Conservation (phyloP, 2,888 invertebrate species). For the Drosophila colorata region DNA sequence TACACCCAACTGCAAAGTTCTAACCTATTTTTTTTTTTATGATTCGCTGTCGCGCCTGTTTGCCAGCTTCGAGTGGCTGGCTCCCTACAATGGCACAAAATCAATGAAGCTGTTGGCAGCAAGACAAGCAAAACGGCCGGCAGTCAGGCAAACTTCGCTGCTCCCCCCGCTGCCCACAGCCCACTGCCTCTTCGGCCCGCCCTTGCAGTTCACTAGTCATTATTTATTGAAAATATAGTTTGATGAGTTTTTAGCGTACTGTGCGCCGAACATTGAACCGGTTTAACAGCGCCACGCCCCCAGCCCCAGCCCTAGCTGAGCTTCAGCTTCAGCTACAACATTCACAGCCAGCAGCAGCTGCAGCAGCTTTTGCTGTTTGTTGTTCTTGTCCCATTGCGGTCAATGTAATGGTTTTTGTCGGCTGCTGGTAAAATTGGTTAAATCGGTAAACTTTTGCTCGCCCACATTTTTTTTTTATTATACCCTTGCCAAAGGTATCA, state of each 20-base stretch:
- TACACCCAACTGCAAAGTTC: not conserved
- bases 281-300: conserved; percentile 28
- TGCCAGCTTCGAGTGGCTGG: conserved; percentile 24
- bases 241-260: conserved; percentile 74
- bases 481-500: not conserved
- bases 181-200: not conserved
- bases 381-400: conserved; percentile 62
- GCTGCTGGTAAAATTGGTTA: conserved; percentile 62
- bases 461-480: conserved; percentile 26
- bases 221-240: conserved; percentile 81
- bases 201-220: conserved; percentile 40
- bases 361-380: conserved; percentile 40
- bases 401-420: conserved; percentile 59
- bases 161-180: too few relatives aligned
- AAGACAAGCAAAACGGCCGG: conserved; percentile 25
- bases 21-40: conserved; percentile 32
- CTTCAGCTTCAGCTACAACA: not conserved
- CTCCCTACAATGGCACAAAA: conserved; percentile 64
- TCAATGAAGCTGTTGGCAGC: conserved; percentile 67
- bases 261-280: conserved; percentile 45
- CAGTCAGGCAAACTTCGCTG: not conserved
- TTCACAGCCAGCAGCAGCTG: conserved; percentile 2
- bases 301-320: conserved; percentile 3
- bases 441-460: conserved; percentile 63
- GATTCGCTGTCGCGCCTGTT: conserved; percentile 54